A percentile compares a stretch with the other conserved stretches of the same genome.
Conservation (phyloP, 2,797 vertebrate species). For the Aldrovandia affinis region DNA sequence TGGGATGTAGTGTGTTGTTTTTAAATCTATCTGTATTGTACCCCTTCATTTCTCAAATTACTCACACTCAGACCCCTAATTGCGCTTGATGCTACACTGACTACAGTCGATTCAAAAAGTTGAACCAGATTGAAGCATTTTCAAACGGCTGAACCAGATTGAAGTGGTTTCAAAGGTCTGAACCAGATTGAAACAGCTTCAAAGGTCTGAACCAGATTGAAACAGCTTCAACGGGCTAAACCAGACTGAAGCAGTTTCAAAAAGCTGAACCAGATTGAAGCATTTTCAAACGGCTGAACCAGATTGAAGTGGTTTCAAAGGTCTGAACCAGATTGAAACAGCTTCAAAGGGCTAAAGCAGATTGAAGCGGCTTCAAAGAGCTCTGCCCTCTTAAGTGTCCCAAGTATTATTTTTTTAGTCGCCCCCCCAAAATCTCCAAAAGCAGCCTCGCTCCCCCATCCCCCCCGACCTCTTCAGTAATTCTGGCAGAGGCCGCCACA, state of each 20-base stretch:
- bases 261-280: not conserved
- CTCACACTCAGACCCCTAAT: too few relatives aligned
- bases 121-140: not conserved
- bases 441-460: too few relatives aligned
- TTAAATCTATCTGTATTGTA: too few relatives aligned
- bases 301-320: not conserved
- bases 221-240: not conserved
- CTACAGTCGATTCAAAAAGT: too few relatives aligned
- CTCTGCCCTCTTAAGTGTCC: too few relatives aligned
- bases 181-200: not conserved
- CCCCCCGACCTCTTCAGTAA: not conserved
- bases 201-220: not conserved
- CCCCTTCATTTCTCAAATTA: too few relatives aligned
- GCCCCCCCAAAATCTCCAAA: too few relatives aligned
- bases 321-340: not conserved
- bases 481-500: not conserved
- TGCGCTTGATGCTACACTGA: too few relatives aligned
- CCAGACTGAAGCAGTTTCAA: not conserved
- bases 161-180: not conserved
- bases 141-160: not conserved
- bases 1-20: too few relatives aligned
- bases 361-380: not conserved
- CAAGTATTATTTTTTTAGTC: too few relatives aligned
- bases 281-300: not conserved
- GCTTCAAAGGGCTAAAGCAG: not conserved